phyloP scores from a whole-genome alignment of 2,888 invertebrate species.

The Schizaphis graminum region DNA sequence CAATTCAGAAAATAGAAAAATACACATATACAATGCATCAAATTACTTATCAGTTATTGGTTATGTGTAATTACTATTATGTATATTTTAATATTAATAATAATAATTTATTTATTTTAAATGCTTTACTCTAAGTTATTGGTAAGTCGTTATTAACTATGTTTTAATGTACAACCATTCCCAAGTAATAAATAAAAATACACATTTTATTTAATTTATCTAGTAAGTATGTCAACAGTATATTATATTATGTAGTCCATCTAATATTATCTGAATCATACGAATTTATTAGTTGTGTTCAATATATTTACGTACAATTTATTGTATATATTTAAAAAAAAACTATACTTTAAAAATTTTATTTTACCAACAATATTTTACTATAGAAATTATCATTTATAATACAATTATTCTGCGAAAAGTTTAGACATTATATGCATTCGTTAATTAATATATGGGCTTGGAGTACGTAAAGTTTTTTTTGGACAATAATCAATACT shows the following conservation, averaged over 20 bases:
- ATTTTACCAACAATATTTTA: neutral
- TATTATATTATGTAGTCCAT: neutral
- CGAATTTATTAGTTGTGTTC: neutral
- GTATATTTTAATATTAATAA: neutral
- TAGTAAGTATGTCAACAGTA: neutral
- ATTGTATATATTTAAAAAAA: neutral
- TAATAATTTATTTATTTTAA: neutral
- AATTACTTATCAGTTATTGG: neutral
- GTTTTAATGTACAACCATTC: neutral
- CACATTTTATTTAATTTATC: neutral
- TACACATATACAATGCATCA: neutral
- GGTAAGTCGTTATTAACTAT: neutral
- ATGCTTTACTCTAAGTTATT: neutral
- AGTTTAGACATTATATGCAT: neutral
- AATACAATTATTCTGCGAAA: neutral
- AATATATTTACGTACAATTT: neutral
- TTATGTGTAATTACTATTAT: neutral
- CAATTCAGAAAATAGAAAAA: neutral
- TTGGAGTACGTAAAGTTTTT: neutral
- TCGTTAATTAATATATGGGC: neutral
- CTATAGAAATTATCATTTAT: neutral
- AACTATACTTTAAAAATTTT: neutral
- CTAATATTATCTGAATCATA: neutral
- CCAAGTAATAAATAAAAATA: neutral
- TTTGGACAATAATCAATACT: neutral